Base-by-base conservation (phyloP, 2,113 vertebrate genomes). In the Nerophis lumbriciformis region DNA sequence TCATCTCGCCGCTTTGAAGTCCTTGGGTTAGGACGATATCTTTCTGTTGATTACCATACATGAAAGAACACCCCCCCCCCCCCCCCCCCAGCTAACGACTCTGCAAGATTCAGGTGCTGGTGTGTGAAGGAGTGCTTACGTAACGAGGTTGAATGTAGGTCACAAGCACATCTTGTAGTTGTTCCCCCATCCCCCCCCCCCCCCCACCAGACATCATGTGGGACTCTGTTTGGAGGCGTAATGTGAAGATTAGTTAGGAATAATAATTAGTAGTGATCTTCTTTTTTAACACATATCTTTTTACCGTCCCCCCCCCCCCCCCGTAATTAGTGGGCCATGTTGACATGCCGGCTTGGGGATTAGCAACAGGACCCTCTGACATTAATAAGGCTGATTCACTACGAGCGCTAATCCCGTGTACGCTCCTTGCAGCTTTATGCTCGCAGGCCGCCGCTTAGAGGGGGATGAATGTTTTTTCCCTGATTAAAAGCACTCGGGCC, bases 281-380 rank as follows among this genome's bases (percentile, higher is more conserved):
- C 19, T 19, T 19, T 19, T 19, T 19, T 19, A 19, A 19, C 19
- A 19, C 19, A 19, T 19, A 19, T 19, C 19, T 19, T 19, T 19
- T 19, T 19, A 19, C 19, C 28, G 28, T 56, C 69, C 48, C 58
- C 71, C 59, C 55, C 72, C 53, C 69, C 48, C 58, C 71, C 59
- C 55, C 72, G 62, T 70, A 80, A 81, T 85, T 83, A 90, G 87
- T 84, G 71, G 72, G 80, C 89, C 88, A 84, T 83, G 76, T 88
- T 88, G 75, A 71, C 74, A 78, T 72, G 77, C 86, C 71, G 87
- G 80, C 82, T 56, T 81, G 83, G 83, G 89, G 88, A 88, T 90
- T 89, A 91, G 80, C 83, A 66, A 54, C 45, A 55, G 78, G 67
- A 79, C 50, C 48, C 57, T 70, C 36, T 55, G 53, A 77, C 80